Percentiles rank a stretch among this genome's conserved stretches.
Evolutionary conservation across 1,140 invertebrate species (phyloP).

Genomic region (Pogonomyrmex californicus): DNA sequence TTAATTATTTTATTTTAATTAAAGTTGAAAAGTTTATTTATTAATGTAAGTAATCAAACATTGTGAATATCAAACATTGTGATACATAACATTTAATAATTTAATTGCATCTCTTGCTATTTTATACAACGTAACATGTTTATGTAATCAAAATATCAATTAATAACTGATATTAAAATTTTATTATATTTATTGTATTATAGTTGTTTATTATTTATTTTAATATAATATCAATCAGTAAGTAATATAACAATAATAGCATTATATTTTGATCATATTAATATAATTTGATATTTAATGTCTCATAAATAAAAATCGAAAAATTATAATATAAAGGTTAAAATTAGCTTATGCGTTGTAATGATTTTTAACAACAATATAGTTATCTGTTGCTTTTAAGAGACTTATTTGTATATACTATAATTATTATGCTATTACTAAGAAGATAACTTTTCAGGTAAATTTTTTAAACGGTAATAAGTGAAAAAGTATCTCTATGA

Average conservation of each 20-base stretch:
- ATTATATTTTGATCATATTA: not conserved
- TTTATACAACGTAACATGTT: slow-evolving; percentile 31
- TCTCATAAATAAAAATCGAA: not conserved
- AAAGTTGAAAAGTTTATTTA: slow-evolving; percentile 39
- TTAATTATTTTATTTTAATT: slow-evolving; percentile 58
- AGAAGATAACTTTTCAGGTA: no score
- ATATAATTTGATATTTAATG: not conserved
- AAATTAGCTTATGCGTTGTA: not conserved
- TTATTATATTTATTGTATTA: not conserved
- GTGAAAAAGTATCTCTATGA: not conserved
- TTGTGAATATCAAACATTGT: slow-evolving; percentile 7
- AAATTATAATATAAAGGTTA: not conserved
- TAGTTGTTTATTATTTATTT: not conserved
- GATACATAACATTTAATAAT: slow-evolving; percentile 29
- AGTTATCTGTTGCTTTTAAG: not conserved
- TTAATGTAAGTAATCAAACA: slow-evolving; percentile 10
- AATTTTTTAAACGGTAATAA: not conserved
- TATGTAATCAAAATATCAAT: slow-evolving; percentile 29
- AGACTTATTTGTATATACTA: no score
- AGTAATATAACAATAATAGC: not conserved
- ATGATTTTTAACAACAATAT: not conserved
- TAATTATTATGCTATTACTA: no score
- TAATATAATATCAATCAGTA: not conserved
- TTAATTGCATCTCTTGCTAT: slow-evolving; percentile 36
- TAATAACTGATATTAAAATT: slow-evolving; percentile 37